Evolutionary conservation across 2,797 vertebrate species (phyloP).

Genomic region (Sebastes hopkinsi): DNA sequence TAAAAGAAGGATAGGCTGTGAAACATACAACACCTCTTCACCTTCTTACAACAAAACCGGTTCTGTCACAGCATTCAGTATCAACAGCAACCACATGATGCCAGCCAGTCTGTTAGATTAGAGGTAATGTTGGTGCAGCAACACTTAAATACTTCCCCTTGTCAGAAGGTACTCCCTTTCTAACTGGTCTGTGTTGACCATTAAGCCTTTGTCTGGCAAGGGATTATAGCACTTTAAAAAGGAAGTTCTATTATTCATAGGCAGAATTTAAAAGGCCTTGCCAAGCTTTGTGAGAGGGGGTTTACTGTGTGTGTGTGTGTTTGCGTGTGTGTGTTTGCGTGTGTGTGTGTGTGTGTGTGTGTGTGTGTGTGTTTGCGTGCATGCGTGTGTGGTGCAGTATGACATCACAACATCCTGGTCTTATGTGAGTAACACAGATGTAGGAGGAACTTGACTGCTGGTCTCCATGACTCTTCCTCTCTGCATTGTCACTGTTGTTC

Average conservation of each 20-base stretch:
- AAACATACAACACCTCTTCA: neutral
- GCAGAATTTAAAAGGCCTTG: constrained; percentile 34
- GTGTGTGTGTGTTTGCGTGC: neutral
- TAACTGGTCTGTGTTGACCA: constrained; percentile 11
- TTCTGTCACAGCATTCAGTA: neutral
- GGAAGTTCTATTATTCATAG: constrained; percentile 72
- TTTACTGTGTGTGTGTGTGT: neutral
- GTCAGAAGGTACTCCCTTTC: neutral
- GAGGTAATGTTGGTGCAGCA: neutral
- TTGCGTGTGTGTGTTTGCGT: neutral
- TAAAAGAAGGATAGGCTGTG: neutral
- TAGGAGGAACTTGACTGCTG: constrained; percentile 28
- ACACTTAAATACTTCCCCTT: constrained; percentile 36
- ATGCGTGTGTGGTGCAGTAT: neutral
- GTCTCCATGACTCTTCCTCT: neutral
- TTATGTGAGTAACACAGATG: neutral
- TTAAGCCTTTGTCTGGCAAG: constrained; percentile 36
- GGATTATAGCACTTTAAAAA: constrained; percentile 51
- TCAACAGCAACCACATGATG: neutral
- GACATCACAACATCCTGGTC: neutral
- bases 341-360: neutral
- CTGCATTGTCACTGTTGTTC: constrained; percentile 4
- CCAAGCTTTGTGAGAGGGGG: neutral
- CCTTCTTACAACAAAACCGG: neutral
- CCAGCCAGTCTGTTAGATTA: neutral